These are phyloP conservation scores for Tauraco erythrolophus DNA, from an alignment of 2,113 vertebrate species.

Conservation along the genomic window DNA sequence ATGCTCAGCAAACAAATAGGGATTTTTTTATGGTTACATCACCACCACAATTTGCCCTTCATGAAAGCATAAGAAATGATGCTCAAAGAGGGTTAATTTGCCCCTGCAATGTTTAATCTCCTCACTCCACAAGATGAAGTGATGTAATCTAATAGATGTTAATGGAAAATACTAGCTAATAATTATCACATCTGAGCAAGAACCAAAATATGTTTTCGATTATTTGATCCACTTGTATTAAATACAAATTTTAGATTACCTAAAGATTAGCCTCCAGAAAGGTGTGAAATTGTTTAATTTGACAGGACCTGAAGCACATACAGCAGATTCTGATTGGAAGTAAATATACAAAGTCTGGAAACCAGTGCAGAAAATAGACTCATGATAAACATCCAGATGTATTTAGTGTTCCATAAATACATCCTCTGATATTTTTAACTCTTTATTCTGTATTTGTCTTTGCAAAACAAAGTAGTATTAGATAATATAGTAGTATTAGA, in stretches of 20 bases:
- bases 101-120: background rate
- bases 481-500: no score
- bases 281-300: conserved; percentile 35
- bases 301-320: conserved; percentile 1
- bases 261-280: conserved; percentile 26
- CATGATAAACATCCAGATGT: background rate
- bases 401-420: background rate
- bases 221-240: conserved; percentile 28
- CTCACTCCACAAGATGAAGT: background rate
- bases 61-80: background rate
- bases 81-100: background rate
- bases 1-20: background rate
- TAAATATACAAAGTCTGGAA: background rate
- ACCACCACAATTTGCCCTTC: background rate
- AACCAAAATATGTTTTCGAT: background rate
- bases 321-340: background rate
- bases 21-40: background rate
- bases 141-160: background rate
- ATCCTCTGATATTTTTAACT: background rate
- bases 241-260: conserved; percentile 19
- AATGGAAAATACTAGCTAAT: background rate
- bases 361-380: background rate
- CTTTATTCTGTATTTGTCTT: background rate
- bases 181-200: conserved; percentile 24
- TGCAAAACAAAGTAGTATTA: no score